Base-by-base conservation (phyloP, 2,888 invertebrate species). In the Leptinotarsa rubiginosa region DNA sequence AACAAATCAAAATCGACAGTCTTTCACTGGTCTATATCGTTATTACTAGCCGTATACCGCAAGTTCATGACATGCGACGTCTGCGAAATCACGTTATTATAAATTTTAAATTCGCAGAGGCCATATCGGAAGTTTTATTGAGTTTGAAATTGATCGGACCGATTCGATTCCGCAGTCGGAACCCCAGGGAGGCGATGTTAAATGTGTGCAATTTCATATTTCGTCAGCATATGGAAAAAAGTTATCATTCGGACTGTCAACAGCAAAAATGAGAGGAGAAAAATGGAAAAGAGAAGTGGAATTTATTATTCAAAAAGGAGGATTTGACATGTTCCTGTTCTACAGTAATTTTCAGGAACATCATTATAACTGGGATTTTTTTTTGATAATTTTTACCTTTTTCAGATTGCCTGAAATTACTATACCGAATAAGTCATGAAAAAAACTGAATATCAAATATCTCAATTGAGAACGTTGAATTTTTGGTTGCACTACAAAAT, bases 71-170 rank as follows among this genome's bases (percentile, higher is more conserved):
- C 56, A 56, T 56, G 56, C 56, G 56, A 15, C 56, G 56, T 22
- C 22, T 22, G 22, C 22, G 56, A 20, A 56, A 56, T 56, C 22
- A 56, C 15, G 70, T 66, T 75, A 79, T 80, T 77, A 78, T 79
- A 80, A 79, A 80, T 81, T 80, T 80, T 78, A 77, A 78, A 81
- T 81, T 81, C 71, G 69, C 69, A 73, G 78, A 80, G 75, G 78
- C 79, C 80, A 80, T 81, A 81, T 70, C 80, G 80, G 84, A 85
- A 86, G 85, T 86, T 86, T 83, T 86, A 86, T 86, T 85, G 85
- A 86, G 85, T 85, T 85, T 84, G 83, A 81, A 84, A 86, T 85
- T 84, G 85, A 85, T 84, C 83, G 78, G 81, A 79, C 80, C 82
- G 80, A 81, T 82, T 83, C 81, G 80, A 82, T 79, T 81, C 79